Percentiles rank a stretch among this genome's conserved stretches.
Evolutionary conservation across 2,113 vertebrate genomes (phyloP).

Genomic region (Amphiprion percula): DNA sequence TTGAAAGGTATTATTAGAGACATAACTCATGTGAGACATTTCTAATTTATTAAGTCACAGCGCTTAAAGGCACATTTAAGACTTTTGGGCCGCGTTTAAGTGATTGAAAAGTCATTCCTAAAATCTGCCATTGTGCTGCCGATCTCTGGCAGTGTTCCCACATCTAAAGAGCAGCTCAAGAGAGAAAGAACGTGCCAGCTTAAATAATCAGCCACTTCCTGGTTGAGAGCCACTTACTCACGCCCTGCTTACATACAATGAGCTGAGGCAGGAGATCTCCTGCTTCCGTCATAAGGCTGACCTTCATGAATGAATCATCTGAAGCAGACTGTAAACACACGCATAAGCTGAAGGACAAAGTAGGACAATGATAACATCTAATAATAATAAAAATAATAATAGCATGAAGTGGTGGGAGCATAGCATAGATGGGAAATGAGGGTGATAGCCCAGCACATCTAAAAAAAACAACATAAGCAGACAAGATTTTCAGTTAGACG

Average conservation of each 20-base stretch:
- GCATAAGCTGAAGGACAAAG: slow-evolving; percentile 45
- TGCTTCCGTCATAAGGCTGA: slow-evolving; percentile 56
- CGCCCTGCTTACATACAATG: slow-evolving; percentile 72
- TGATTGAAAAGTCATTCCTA: slow-evolving; percentile 23
- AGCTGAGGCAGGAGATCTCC: slow-evolving; percentile 54
- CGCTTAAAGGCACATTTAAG: neutral
- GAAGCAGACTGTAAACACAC: slow-evolving; percentile 29
- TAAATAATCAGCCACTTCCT: slow-evolving; percentile 72
- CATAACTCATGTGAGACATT: neutral
- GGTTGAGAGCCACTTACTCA: slow-evolving; percentile 76
- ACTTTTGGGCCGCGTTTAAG: neutral
- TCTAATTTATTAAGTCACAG: slow-evolving; percentile 3
- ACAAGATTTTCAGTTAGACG: neutral
- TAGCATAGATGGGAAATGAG: neutral
- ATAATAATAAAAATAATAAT: slow-evolving; percentile 12
- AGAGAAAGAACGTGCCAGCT: slow-evolving; percentile 29
- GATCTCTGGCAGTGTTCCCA: slow-evolving; percentile 31
- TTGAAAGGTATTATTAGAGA: too few relatives aligned
- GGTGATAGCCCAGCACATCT: neutral
- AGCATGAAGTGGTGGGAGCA: neutral
- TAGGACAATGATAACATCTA: slow-evolving; percentile 24
- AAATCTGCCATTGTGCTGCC: neutral
- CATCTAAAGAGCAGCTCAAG: slow-evolving; percentile 16
- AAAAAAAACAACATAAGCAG: neutral
- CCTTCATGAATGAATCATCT: slow-evolving; percentile 67